phyloP scores from a whole-genome alignment of 2,888 invertebrate species.

The Tuta absoluta region DNA sequence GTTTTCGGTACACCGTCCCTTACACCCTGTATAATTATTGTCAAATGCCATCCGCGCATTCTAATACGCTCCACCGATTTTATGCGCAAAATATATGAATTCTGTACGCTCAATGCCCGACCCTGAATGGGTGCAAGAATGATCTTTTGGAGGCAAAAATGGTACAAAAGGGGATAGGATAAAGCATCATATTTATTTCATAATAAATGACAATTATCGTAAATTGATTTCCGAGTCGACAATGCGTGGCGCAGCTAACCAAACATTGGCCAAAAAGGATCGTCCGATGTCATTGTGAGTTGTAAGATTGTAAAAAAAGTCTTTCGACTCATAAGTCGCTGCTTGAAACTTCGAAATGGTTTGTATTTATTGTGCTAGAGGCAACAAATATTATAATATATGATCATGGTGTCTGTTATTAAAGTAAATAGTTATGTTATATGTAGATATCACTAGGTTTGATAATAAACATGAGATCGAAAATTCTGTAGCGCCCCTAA shows the following conservation, averaged over 20 bases:
- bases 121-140: slow-evolving; percentile 55
- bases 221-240: slow-evolving; percentile 76
- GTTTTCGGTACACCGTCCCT: too few relatives aligned
- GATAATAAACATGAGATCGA: too few relatives aligned
- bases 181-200: slow-evolving; percentile 80
- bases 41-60: slow-evolving; percentile 66
- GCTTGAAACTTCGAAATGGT: slow-evolving; percentile 50
- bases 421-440: slow-evolving; percentile 36
- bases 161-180: slow-evolving; percentile 57
- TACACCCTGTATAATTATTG: slow-evolving; percentile 79
- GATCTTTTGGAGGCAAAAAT: slow-evolving; percentile 57
- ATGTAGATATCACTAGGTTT: too few relatives aligned
- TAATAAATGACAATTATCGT: slow-evolving; percentile 81
- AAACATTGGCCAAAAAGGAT: slow-evolving; percentile 84
- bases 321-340: slow-evolving; percentile 47
- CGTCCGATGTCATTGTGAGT: slow-evolving; percentile 71
- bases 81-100: slow-evolving; percentile 71
- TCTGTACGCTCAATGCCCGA: slow-evolving; percentile 63
- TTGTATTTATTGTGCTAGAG: slow-evolving; percentile 65
- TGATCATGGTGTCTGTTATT: slow-evolving; percentile 48
- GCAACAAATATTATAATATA: slow-evolving; percentile 69
- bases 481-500: too few relatives aligned
- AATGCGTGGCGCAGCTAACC: slow-evolving; percentile 82
- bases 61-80: slow-evolving; percentile 58
- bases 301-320: slow-evolving; percentile 48